Evolutionary conservation across 2,888 invertebrate species (phyloP), one percentile per base, ranked within the genome.

Genomic region (Hirtodrosophila duncani): DNA sequence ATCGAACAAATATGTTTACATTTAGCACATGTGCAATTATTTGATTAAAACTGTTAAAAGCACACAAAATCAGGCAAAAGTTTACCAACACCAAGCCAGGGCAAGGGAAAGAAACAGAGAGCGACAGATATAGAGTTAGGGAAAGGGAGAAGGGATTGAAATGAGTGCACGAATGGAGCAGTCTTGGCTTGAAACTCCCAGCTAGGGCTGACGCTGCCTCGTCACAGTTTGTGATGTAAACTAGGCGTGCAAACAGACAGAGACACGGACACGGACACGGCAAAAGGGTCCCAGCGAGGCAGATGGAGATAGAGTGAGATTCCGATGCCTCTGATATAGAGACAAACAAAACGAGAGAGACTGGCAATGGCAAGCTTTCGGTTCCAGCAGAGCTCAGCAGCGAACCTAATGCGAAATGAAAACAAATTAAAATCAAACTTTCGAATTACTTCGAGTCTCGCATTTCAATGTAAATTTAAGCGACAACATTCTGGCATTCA

Each of bases 11-110:
- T 83, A 83, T 84, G 83, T 84, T 84, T 83, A 79, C 83, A 79
- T 71, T 83, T 82, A 84, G 82, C 84, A 84, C 84, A 83, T 83
- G 83, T 82, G 83, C 83, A 83, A 84, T 83, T 83, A 83, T 83
- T 83, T 83, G 83, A 83, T 83, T 84, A 82, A 77, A 84, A 84
- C 83, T 83, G 83, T 80, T 81, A 82, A 83, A 81, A 81, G 74
- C 72, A 81, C 82, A 83, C 82, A 82, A 82, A 81, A 82, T 80
- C 83, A 81, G 70, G 68, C 79, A 79, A 79, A 81, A 77, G 75
- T 75, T 81, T 68, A 63, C 68, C 68, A 66, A 75, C 72, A 72
- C 66, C 68, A 71, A 48, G 27, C 29, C 10, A 43, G 23, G 29
- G 18, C 17, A 23, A 30, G 42, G 4, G 7, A 20, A 6, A 34